Evolutionary conservation across 92 coral and sea anemone genomes (phyloP).

Genomic region (Phymanthus crucifer): DNA sequence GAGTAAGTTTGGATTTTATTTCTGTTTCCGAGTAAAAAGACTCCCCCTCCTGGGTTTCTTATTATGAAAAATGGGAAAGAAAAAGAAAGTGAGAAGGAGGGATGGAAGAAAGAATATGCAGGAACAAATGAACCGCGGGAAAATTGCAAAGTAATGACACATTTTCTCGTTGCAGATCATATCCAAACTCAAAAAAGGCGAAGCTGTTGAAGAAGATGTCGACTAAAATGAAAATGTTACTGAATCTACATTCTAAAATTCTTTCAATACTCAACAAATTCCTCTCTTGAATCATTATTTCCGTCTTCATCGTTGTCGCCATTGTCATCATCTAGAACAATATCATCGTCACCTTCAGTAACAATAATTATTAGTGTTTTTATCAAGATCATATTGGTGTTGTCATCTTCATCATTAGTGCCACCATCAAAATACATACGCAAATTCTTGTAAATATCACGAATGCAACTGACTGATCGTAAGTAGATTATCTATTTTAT

Average conservation of each 20-base stretch:
- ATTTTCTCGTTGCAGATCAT: constrained; percentile 60
- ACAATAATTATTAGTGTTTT: neutral
- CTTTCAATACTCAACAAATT: no score
- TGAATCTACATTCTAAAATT: neutral
- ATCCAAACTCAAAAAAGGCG: constrained; percentile 92
- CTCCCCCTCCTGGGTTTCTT: no score
- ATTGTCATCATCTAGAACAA: neutral
- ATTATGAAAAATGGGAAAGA: no score
- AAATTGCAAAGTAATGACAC: no score
- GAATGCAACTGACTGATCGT: neutral
- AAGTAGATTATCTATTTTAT: neutral
- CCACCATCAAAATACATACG: neutral
- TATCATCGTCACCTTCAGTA: neutral
- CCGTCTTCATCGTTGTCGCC: no score
- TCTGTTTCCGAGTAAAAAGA: neutral
- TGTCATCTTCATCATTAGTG: neutral
- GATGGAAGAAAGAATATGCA: no score
- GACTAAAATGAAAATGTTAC: constrained; percentile 17
- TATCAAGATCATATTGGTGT: neutral
- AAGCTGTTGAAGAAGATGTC: constrained; percentile 77
- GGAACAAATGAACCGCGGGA: no score
- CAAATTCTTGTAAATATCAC: neutral
- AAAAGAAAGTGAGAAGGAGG: no score
- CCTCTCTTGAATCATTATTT: no score
- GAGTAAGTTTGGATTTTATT: constrained; percentile 60